Conservation (phyloP, 2,888 invertebrate species). For the Philhelius pedissequus region DNA sequence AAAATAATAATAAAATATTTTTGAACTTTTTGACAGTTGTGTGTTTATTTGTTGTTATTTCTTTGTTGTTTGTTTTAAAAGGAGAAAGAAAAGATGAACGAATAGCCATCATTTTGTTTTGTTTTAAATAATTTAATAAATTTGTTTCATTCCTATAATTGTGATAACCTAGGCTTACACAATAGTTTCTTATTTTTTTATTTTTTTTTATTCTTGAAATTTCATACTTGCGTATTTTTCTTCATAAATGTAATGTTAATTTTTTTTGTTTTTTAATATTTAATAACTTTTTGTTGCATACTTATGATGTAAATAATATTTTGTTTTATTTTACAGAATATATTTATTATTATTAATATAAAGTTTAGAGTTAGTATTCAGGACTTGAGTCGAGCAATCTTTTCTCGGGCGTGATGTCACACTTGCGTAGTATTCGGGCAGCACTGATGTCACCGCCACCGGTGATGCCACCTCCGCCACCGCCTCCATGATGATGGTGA, state of each 20-base stretch:
- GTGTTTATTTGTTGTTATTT: neutral
- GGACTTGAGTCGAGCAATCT: slow-evolving; percentile 79
- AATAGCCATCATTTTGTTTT: slow-evolving; percentile 24
- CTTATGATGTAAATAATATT: slow-evolving; percentile 13
- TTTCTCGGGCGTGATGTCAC: slow-evolving; percentile 79
- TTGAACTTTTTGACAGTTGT: neutral
- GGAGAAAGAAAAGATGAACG: neutral
- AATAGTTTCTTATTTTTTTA: slow-evolving; percentile 52
- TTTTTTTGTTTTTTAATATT: slow-evolving; percentile 39
- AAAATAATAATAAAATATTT: slow-evolving; percentile 59
- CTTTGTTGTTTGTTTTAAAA: neutral
- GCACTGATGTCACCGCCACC: slow-evolving; percentile 72
- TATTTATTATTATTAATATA: slow-evolving; percentile 47
- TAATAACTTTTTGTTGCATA: slow-evolving; percentile 32
- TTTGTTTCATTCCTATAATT: slow-evolving; percentile 68
- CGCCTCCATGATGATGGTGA: slow-evolving; percentile 69
- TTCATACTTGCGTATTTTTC: slow-evolving; percentile 4
- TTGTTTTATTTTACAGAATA: slow-evolving; percentile 64
- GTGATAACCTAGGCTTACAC: slow-evolving; percentile 69
- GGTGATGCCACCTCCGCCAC: slow-evolving; percentile 63
- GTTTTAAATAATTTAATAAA: slow-evolving; percentile 69
- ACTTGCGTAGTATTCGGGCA: slow-evolving; percentile 76
- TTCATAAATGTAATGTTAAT: slow-evolving; percentile 47
- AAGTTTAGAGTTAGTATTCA: slow-evolving; percentile 74
- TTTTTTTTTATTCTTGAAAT: slow-evolving; percentile 28